These are phyloP conservation scores for Hydrolagus colliei DNA, from an alignment of 2,797 vertebrate genomes.

Conservation along the genomic window DNA sequence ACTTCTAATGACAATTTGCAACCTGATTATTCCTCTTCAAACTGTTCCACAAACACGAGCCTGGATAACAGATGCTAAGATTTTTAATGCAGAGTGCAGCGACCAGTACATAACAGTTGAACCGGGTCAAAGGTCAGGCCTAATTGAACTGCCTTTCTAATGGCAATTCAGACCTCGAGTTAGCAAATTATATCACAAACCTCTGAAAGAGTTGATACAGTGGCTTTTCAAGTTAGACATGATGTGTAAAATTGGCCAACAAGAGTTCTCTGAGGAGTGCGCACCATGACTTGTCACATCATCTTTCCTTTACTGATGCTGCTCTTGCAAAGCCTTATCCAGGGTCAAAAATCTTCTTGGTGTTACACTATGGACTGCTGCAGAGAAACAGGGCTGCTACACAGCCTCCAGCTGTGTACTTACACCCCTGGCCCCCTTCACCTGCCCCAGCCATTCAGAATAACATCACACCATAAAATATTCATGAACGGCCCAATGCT, in stretches of 20 bases:
- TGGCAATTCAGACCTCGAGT: slow-evolving; percentile 92
- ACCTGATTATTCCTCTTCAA: neutral
- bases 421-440: slow-evolving; percentile 80
- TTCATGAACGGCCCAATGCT: slow-evolving; percentile 82
- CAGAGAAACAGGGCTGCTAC: slow-evolving; percentile 84
- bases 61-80: neutral
- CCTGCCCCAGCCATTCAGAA: slow-evolving; percentile 92
- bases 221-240: slow-evolving; percentile 78
- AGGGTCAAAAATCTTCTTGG: slow-evolving; percentile 85
- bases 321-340: slow-evolving; percentile 61
- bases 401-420: slow-evolving; percentile 97
- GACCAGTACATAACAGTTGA: slow-evolving; percentile 8
- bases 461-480: slow-evolving; percentile 97
- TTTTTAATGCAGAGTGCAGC: neutral
- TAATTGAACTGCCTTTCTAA: slow-evolving; percentile 91
- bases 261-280: slow-evolving; percentile 84
- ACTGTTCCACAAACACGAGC: neutral
- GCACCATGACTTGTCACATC: slow-evolving; percentile 86
- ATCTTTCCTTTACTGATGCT: slow-evolving; percentile 74
- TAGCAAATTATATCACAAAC: slow-evolving; percentile 91
- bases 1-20: slow-evolving; percentile 6
- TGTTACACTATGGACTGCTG: slow-evolving; percentile 84
- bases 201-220: slow-evolving; percentile 82
- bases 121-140: slow-evolving; percentile 34
- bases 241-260: slow-evolving; percentile 99